phyloP scores from a whole-genome alignment of 2,113 vertebrate genomes.

The Solea solea region DNA sequence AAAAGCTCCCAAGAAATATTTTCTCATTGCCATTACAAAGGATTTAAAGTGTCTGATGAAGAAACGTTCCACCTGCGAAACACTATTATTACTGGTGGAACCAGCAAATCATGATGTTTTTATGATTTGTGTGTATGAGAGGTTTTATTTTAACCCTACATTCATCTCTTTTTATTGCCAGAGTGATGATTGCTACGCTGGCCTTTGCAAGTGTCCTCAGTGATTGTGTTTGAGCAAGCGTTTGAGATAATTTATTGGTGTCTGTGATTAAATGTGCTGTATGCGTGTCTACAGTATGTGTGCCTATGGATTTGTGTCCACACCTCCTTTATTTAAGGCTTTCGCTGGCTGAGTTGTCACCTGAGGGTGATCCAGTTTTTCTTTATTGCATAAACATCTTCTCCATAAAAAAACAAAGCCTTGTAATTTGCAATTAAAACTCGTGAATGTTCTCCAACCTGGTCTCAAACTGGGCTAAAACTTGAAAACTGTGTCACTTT shows the following conservation, averaged over 20 bases:
- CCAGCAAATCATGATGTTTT: conserved; percentile 14
- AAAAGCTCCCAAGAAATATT: conserved; percentile 26
- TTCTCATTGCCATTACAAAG: conserved; percentile 16
- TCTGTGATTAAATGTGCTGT: conserved; percentile 3
- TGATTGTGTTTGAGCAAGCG: background rate
- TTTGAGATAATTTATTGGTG: conserved; percentile 9
- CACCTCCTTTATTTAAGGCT: conserved; percentile 7
- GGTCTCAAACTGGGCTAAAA: too few species aligned
- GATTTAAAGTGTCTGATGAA: conserved; percentile 39
- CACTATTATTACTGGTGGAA: conserved; percentile 31
- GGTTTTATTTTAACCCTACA: conserved; percentile 20
- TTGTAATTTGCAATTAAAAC: too few species aligned
- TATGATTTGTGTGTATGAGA: conserved; percentile 4
- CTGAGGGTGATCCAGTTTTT: background rate
- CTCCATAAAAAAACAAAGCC: too few species aligned
- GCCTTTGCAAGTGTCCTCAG: background rate
- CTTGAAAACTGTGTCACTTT: too few species aligned
- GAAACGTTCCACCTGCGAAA: conserved; percentile 28
- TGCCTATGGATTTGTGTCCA: conserved; percentile 22
- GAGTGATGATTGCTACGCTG: conserved; percentile 11
- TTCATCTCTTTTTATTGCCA: conserved; percentile 23
- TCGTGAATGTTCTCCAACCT: too few species aligned
- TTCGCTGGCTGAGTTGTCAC: conserved; percentile 25
- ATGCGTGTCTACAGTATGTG: background rate
- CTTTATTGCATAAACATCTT: too few species aligned